phyloP scores from a whole-genome alignment of 2,113 vertebrate species.

The Gymnogyps californianus region DNA sequence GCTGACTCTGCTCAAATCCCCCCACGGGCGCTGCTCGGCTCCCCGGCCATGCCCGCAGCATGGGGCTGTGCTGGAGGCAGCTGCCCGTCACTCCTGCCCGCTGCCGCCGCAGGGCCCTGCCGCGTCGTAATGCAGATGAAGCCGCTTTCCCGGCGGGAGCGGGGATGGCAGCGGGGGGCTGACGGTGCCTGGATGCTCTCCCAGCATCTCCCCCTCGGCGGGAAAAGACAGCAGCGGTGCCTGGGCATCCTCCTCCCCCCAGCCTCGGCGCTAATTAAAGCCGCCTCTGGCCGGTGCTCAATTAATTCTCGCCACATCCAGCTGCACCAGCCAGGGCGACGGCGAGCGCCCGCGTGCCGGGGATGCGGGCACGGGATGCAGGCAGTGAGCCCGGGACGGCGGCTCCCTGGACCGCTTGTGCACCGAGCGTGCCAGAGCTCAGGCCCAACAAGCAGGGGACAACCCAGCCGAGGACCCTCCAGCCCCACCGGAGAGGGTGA shows the following conservation, averaged over 20 bases:
- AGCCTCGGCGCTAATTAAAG: slow-evolving; percentile 19
- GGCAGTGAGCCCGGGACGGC: neutral
- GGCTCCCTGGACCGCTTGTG: neutral
- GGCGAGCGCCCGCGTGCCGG: neutral
- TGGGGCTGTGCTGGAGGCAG: neutral
- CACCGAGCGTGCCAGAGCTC: neutral
- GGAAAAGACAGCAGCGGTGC: neutral
- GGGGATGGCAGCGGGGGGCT: neutral
- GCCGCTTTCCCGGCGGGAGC: neutral
- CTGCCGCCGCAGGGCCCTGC: neutral
- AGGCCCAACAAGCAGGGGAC: neutral
- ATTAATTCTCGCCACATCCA: slow-evolving; percentile 58
- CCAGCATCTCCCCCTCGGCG: neutral
- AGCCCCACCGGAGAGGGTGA: too few relatives aligned
- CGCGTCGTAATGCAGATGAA: neutral
- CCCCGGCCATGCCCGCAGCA: neutral
- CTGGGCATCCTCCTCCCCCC: neutral
- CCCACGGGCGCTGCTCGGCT: fast-evolving
- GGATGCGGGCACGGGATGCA: neutral
- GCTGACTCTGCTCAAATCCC: neutral
- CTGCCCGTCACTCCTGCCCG: neutral
- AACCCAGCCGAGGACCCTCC: neutral
- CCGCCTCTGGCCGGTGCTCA: neutral
- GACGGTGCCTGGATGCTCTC: neutral
- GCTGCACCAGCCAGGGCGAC: slow-evolving; percentile 23